Evolutionary conservation across 2,888 invertebrate genomes (phyloP).

Genomic region (Lordiphosa fenestrarum): DNA sequence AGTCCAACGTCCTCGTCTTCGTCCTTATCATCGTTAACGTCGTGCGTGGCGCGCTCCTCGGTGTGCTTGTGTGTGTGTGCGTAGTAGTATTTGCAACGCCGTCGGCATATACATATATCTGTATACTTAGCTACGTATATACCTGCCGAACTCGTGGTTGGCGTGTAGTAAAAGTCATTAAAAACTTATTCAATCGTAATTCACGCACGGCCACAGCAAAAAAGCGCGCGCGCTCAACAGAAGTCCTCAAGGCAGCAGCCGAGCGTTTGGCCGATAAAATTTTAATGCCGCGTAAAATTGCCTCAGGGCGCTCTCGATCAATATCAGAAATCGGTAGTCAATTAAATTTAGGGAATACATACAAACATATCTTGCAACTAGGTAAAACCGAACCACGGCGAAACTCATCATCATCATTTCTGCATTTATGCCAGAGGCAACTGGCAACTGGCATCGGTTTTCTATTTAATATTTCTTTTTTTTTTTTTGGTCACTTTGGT

Average conservation of each 20-base stretch:
- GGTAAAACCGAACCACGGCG: constrained; percentile 13
- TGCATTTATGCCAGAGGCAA: constrained; percentile 56
- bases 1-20: constrained; percentile 31
- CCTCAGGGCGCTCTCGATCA: constrained; percentile 48
- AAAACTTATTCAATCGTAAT: constrained; percentile 69
- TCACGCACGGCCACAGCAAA: constrained; percentile 43
- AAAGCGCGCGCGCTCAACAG: constrained; percentile 30
- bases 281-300: constrained; percentile 65
- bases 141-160: constrained; percentile 56
- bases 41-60: constrained; percentile 50
- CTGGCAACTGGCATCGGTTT: constrained; percentile 11
- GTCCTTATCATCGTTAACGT: constrained; percentile 36
- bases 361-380: constrained; percentile 24
- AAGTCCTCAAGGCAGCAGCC: constrained; percentile 22
- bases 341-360: constrained; percentile 48
- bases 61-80: constrained; percentile 38
- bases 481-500: constrained; percentile 37
- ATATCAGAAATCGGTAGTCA: constrained; percentile 52
- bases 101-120: constrained; percentile 30
- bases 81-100: constrained; percentile 60
- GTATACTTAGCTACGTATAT: constrained; percentile 22
- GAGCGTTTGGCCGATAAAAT: constrained; percentile 41
- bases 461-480: too few relatives aligned
- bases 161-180: constrained; percentile 69
- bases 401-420: constrained; percentile 60